These are phyloP conservation scores for Mimas tiliae DNA, from an alignment of 2,888 invertebrate species.

Conservation along the genomic window DNA sequence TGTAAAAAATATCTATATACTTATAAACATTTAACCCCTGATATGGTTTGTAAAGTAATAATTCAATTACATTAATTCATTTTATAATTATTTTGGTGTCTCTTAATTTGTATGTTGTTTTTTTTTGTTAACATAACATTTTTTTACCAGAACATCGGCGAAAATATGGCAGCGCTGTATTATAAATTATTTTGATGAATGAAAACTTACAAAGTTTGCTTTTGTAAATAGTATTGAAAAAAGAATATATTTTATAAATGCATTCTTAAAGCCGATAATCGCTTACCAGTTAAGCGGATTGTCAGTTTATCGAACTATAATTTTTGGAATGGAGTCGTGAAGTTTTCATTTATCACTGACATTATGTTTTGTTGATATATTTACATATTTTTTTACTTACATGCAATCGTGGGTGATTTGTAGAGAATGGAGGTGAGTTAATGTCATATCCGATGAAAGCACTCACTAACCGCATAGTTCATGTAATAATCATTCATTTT, in stretches of 20 bases:
- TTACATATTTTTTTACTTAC: slow-evolving; percentile 74
- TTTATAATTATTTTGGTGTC: background rate
- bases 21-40: too few relatives aligned
- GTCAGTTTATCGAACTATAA: background rate
- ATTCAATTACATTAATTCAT: background rate
- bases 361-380: slow-evolving; percentile 47
- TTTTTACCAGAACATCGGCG: slow-evolving; percentile 16
- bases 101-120: slow-evolving; percentile 14
- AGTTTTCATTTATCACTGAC: slow-evolving; percentile 21
- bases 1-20: too few relatives aligned
- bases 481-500: slow-evolving; percentile 24
- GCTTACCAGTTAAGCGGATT: background rate
- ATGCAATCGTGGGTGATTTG: slow-evolving; percentile 70
- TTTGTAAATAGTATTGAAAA: background rate
- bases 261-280: background rate
- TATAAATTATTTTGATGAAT: slow-evolving; percentile 12
- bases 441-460: slow-evolving; percentile 32
- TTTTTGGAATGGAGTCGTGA: too few relatives aligned
- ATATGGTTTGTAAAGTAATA: background rate
- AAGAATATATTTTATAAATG: background rate
- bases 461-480: slow-evolving; percentile 36
- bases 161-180: slow-evolving; percentile 3
- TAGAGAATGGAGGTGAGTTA: slow-evolving; percentile 81
- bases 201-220: slow-evolving; percentile 2
- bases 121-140: slow-evolving; percentile 22